Evolutionary conservation across 2,797 vertebrate species (phyloP).

Genomic region (Brachymystax lenok): DNA sequence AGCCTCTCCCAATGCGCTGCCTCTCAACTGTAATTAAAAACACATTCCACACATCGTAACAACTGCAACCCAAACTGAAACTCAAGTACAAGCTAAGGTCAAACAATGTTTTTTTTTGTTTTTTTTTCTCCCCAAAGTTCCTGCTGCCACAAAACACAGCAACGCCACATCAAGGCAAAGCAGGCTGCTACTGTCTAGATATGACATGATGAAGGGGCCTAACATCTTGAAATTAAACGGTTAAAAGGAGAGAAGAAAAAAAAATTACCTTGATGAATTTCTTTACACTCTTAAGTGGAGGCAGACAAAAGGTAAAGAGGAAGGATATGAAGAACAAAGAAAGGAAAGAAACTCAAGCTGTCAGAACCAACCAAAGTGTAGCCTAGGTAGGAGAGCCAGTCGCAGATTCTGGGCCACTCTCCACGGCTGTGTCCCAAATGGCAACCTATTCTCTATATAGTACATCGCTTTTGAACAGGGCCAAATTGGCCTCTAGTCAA

Average conservation of each 20-base stretch:
- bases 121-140: not conserved
- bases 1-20: constrained; percentile 9
- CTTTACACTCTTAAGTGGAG: constrained; percentile 32
- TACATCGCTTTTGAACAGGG: no score
- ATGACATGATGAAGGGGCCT: not conserved
- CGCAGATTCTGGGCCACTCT: no score
- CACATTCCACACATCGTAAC: constrained; percentile 36
- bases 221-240: not conserved
- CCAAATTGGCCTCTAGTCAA: no score
- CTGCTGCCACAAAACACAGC: not conserved
- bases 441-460: no score
- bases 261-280: not conserved
- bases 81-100: constrained; percentile 37
- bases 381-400: no score
- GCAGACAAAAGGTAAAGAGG: constrained; percentile 6
- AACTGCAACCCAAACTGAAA: constrained; percentile 31
- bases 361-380: no score
- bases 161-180: not conserved
- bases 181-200: not conserved
- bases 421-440: no score
- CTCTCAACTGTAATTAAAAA: constrained; percentile 48
- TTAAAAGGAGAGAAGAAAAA: not conserved
- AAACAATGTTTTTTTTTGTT: constrained; percentile 23
- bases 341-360: no score
- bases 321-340: no score